Percentiles rank a stretch among this genome's conserved stretches.
These are phyloP conservation scores for Poeciliopsis turrubarensis DNA, from an alignment of 2,113 vertebrate genomes.

Conservation along the genomic window DNA sequence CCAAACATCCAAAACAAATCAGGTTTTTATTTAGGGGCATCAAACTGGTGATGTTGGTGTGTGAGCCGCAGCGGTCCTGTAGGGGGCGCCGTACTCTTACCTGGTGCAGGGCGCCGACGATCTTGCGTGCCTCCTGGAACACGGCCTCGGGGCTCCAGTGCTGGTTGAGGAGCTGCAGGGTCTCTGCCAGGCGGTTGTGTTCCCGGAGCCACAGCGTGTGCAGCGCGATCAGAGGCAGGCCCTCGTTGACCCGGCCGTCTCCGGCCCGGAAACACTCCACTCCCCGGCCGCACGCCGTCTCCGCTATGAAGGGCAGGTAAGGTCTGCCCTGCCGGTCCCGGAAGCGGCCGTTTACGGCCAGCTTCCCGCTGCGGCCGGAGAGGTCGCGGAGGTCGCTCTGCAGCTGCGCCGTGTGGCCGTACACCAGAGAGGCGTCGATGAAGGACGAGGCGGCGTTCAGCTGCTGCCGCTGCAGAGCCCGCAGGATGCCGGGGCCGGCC, in stretches of 20 bases:
- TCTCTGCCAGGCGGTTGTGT: constrained; percentile 88
- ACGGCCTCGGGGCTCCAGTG: constrained; percentile 86
- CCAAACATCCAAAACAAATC: too few species aligned
- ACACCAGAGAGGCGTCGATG: constrained; percentile 91
- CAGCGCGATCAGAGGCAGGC: constrained; percentile 80
- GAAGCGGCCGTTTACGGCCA: constrained; percentile 80
- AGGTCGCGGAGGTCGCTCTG: constrained; percentile 83
- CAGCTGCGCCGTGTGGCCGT: constrained; percentile 79
- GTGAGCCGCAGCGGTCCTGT: too few species aligned
- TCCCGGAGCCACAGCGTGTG: constrained; percentile 93
- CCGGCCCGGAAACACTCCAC: constrained; percentile 91
- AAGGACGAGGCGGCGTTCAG: constrained; percentile 90
- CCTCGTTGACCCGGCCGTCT: constrained; percentile 88
- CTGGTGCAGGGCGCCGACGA: constrained; percentile 93
- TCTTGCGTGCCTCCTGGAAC: constrained; percentile 93
- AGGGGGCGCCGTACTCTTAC: constrained; percentile 68
- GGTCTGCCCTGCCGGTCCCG: constrained; percentile 75
- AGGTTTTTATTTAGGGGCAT: too few species aligned
- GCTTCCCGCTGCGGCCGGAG: constrained; percentile 82
- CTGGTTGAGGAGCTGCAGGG: constrained; percentile 80
- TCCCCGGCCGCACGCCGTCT: constrained; percentile 75
- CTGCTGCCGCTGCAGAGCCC: constrained; percentile 82
- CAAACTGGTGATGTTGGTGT: too few species aligned
- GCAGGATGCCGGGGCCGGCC: not conserved
- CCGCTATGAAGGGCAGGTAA: constrained; percentile 82